Base-by-base conservation (phyloP, 2,113 vertebrate genomes). In the Thomomys bottae region DNA sequence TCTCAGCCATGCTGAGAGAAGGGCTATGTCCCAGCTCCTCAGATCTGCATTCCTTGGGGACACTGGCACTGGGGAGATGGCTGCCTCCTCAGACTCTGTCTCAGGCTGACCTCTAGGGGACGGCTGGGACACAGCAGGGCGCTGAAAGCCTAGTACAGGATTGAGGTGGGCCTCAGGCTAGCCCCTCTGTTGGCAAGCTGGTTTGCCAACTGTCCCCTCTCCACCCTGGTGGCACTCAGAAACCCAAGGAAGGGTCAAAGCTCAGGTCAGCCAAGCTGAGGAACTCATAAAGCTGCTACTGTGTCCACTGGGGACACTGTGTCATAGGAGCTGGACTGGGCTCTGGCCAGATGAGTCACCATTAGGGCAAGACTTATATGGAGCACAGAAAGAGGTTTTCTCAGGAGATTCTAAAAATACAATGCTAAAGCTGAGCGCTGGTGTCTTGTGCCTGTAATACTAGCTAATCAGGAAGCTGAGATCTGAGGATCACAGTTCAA, bases 91-190 rank as follows among this genome's bases (percentile, higher is more conserved):
- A 3, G 93, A 83, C 90, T 90, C 66, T 3, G 93, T 88, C 92
- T 90, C 84, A 68, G 71, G 68, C 90, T 96, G 96, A 96, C 94
- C 93, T 85, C 95, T 96, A 95, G 93, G 90, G 96, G 95, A 93
- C 30, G 28, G 28, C 3, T 4, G 64, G 76, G 84, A 90, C 83
- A 93, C 67, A 70, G 68, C 95, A 93, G 57, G 91, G 23, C n/a
- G 17, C 49, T 3, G 23, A 79, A 36, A 49, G 11, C 54, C 1
- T 0, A 8, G 30, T 21, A 4, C 1, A 21, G n/a, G 26, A 32
- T 24, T 20, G 15, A 38, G n/a, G 11, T 34, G 15, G 34, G 70
- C 49, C 54, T 36, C 54, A 12, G 2, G 24, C 36, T 0, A n/a
- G 36, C 0, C 75, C 10, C 42, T n/a, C 40, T 2, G 49, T 49